phyloP scores from a whole-genome alignment of 2,888 invertebrate species.

The Plebejus argus region DNA sequence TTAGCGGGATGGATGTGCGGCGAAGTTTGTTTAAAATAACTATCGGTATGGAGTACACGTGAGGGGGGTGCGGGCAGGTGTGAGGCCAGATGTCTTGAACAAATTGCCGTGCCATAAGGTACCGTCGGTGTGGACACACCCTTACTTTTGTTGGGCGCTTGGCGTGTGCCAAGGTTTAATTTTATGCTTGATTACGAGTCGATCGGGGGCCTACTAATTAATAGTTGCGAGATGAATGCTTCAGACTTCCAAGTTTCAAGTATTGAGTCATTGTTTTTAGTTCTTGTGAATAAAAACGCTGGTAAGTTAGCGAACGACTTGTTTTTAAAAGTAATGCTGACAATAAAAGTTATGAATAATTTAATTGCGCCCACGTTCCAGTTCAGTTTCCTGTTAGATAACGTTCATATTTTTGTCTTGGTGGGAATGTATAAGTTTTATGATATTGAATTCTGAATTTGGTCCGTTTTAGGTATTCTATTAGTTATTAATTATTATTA shows the following conservation, averaged over 20 bases:
- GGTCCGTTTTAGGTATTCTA: not conserved
- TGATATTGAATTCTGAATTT: not conserved
- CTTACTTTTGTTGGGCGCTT: constrained; percentile 66
- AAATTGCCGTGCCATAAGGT: constrained; percentile 78
- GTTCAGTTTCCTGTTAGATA: constrained; percentile 32
- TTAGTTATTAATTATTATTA: not conserved
- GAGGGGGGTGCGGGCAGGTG: constrained; percentile 71
- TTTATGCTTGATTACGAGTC: constrained; percentile 79
- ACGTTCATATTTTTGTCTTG: constrained; percentile 24
- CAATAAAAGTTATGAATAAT: constrained; percentile 42
- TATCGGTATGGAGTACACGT: constrained; percentile 61
- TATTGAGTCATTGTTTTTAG: constrained; percentile 45
- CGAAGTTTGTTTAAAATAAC: constrained; percentile 44
- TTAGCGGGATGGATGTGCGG: constrained; percentile 35
- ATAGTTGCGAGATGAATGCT: constrained; percentile 67
- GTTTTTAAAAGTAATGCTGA: constrained; percentile 40
- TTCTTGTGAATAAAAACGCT: constrained; percentile 41
- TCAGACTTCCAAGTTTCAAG: constrained; percentile 45
- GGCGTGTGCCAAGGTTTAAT: constrained; percentile 81
- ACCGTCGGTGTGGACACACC: constrained; percentile 71
- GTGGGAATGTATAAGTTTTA: not conserved
- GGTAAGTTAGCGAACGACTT: constrained; percentile 36
- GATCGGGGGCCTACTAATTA: constrained; percentile 70
- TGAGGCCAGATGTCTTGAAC: constrained; percentile 80
- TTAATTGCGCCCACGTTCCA: constrained; percentile 32